These are phyloP conservation scores for Hemibagrus wyckioides DNA, from an alignment of 2,113 vertebrate genomes.

Conservation along the genomic window DNA sequence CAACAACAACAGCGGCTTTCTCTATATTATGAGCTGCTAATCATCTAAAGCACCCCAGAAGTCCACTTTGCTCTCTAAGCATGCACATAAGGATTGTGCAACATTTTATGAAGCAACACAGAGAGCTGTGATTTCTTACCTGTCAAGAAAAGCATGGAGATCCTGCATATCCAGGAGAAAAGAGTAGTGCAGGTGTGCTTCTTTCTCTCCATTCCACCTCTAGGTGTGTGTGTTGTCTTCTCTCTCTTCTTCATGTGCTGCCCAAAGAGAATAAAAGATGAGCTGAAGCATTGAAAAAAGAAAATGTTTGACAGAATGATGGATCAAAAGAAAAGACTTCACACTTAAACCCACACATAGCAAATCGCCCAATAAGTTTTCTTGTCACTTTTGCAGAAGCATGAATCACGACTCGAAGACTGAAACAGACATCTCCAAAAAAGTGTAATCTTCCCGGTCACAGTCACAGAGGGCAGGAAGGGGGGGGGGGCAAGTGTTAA, in stretches of 20 bases:
- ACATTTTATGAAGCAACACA: not conserved
- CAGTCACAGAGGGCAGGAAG: not conserved
- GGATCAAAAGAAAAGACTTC: not conserved
- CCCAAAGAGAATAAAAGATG: not conserved
- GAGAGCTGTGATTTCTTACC: slow-evolving; percentile 9
- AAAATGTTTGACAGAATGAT: not conserved
- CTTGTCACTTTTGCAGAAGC: not conserved
- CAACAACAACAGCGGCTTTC: not conserved
- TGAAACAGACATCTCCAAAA: not conserved
- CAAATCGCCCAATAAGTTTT: not conserved
- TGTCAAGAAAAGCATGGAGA: slow-evolving; percentile 19
- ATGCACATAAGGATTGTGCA: not conserved
- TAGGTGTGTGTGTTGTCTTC: not conserved
- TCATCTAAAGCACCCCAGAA: not conserved
- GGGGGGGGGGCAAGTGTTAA: too few species aligned
- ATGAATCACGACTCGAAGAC: too few species aligned
- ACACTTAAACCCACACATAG: not conserved
- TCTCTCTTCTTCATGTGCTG: not conserved
- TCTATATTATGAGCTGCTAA: not conserved
- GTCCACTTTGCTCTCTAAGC: not conserved
- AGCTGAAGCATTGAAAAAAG: too few species aligned
- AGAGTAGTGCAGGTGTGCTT: not conserved
- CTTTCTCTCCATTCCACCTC: not conserved
- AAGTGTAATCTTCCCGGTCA: not conserved
- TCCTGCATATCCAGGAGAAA: slow-evolving; percentile 18